Percentiles rank a stretch among this genome's conserved stretches.
These are phyloP conservation scores for Pachyramphus minor DNA, from an alignment of 2,113 vertebrate species.

Conservation along the genomic window DNA sequence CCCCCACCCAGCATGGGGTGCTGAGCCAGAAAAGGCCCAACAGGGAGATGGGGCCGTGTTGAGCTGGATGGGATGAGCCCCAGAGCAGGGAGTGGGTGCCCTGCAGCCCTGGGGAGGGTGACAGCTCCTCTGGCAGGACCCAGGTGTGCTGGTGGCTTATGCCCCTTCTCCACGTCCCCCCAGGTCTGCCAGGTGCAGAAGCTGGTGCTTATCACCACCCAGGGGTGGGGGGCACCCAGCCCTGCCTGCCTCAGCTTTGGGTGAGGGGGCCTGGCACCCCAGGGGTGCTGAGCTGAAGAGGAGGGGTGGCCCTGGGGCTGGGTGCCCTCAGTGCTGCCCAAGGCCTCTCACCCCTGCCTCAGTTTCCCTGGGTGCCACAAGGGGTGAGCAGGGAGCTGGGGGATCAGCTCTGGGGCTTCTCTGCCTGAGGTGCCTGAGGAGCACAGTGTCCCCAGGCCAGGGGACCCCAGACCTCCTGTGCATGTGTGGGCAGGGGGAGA, in stretches of 20 bases:
- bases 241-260: not conserved
- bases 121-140: not conserved
- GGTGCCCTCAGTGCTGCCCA: not conserved
- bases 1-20: rapidly evolving
- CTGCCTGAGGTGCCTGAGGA: rapidly evolving
- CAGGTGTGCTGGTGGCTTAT: not conserved
- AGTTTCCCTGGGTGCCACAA: not conserved
- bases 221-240: not conserved
- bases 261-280: not conserved
- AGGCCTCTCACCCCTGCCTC: not conserved
- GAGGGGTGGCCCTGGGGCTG: not conserved
- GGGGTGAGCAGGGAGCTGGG: not conserved
- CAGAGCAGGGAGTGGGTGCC: not conserved
- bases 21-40: not conserved
- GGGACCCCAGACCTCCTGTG: not conserved
- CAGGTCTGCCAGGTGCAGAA: not conserved
- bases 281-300: not conserved
- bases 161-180: rapidly evolving
- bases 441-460: not conserved
- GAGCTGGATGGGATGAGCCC: not conserved
- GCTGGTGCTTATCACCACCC: not conserved
- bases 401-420: not conserved
- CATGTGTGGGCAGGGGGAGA: not conserved
- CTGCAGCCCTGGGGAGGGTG: not conserved
- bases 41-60: not conserved